A percentile compares a stretch with the other conserved stretches of the same genome.
Evolutionary conservation across 2,113 vertebrate genomes (phyloP).

Genomic region (Glareola pratincola): DNA sequence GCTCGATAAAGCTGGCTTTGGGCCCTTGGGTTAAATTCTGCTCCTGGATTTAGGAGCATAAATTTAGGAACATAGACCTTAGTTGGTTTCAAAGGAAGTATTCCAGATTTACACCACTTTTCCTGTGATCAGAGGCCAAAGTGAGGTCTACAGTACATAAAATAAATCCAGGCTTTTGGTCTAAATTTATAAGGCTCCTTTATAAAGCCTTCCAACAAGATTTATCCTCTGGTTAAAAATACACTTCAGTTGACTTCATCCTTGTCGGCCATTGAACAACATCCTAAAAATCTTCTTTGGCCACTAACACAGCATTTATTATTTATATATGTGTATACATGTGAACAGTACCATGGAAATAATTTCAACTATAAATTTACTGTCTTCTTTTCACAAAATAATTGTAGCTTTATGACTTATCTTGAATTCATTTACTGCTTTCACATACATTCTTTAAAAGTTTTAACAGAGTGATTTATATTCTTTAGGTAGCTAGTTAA

Average conservation of each 20-base stretch:
- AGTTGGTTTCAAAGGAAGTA: neutral
- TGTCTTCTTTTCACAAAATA: neutral
- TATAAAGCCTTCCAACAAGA: constrained; percentile 17
- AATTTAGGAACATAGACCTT: neutral
- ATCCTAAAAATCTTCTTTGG: neutral
- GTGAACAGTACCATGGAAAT: neutral
- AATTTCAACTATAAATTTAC: neutral
- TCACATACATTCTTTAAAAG: neutral
- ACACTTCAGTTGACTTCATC: neutral
- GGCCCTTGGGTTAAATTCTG: neutral
- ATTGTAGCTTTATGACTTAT: neutral
- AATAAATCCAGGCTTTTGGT: constrained; percentile 7
- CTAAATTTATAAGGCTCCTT: constrained; percentile 16
- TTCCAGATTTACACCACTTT: neutral
- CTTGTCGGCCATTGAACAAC: neutral
- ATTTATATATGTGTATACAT: neutral
- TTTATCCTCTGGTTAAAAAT: constrained; percentile 1
- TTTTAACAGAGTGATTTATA: neutral
- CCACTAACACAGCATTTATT: neutral
- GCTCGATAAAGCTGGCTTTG: neutral
- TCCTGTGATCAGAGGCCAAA: constrained; percentile 26
- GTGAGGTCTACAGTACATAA: neutral
- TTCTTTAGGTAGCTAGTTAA: neutral
- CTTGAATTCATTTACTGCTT: neutral
- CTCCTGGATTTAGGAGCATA: neutral